Conservation (phyloP, 2,113 vertebrate genomes). For the Corythaixoides concolor region DNA sequence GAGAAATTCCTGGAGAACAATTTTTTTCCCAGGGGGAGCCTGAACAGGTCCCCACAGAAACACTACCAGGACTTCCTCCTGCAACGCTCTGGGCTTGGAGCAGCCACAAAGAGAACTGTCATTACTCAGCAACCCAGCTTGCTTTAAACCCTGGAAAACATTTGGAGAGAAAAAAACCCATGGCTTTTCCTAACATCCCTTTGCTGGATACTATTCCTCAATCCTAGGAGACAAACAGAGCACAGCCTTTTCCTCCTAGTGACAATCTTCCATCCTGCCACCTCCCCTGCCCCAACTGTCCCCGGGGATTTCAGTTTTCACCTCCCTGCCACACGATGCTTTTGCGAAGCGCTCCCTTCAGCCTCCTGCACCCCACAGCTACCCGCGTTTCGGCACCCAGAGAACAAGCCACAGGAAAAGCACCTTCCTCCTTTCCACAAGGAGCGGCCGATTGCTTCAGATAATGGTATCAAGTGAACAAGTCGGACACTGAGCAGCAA, state of each 20-base stretch:
- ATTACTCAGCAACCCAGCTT: background rate
- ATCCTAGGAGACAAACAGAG: background rate
- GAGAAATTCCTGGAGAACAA: background rate
- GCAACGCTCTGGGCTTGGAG: background rate
- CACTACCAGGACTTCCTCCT: background rate
- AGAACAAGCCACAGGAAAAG: constrained; percentile 15
- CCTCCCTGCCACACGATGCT: background rate
- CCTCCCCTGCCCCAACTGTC: background rate
- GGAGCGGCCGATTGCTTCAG: constrained; percentile 12
- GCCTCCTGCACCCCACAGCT: background rate
- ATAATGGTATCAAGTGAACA: constrained; percentile 43
- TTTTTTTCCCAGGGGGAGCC: background rate
- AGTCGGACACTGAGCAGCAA: constrained; percentile 10
- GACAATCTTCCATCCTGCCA: background rate
- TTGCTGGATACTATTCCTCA: background rate
- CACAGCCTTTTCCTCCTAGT: background rate
- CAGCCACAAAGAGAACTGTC: background rate
- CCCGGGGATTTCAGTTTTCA: background rate
- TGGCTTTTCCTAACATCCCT: background rate
- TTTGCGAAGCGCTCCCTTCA: background rate
- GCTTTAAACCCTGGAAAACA: background rate
- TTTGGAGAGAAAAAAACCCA: background rate
- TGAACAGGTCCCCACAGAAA: background rate
- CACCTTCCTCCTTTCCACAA: constrained; percentile 41
- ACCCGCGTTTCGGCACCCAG: background rate